Evolutionary conservation across 2,888 invertebrate species (phyloP).

Genomic region (Dinocampus coccinellae): DNA sequence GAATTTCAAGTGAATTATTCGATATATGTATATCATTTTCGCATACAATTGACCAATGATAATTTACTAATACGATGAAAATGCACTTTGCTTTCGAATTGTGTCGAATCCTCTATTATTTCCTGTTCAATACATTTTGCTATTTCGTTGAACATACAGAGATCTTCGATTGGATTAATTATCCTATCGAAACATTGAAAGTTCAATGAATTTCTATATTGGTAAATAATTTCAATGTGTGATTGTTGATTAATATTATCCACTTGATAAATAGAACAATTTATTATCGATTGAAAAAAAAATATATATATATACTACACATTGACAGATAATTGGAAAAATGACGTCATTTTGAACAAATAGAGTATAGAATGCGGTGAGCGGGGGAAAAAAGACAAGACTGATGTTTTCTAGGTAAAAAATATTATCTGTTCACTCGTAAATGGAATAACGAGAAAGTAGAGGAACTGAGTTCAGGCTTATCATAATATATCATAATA

Average conservation of each 20-base stretch:
- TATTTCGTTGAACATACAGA: not conserved
- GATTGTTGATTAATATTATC: not conserved
- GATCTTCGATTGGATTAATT: not conserved
- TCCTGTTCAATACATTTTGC: not conserved
- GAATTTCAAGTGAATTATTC: too few relatives aligned
- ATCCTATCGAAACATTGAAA: not conserved
- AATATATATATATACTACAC: too few relatives aligned
- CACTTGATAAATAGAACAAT: too few relatives aligned
- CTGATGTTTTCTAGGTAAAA: not conserved
- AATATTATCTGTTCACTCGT: not conserved
- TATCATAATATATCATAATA: constrained; percentile 58
- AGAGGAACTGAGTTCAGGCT: constrained; percentile 43
- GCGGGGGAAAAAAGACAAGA: constrained; percentile 15
- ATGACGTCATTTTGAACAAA: constrained; percentile 10
- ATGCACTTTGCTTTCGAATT: not conserved
- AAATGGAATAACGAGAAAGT: constrained; percentile 23
- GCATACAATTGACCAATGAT: not conserved
- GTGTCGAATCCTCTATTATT: not conserved
- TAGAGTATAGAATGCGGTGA: constrained; percentile 11
- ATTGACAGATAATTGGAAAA: too few relatives aligned
- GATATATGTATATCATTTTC: too few relatives aligned
- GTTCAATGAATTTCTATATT: not conserved
- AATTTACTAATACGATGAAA: not conserved
- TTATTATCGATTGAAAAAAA: too few relatives aligned
- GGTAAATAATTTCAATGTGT: not conserved